Percentiles rank a stretch among this genome's conserved stretches.
phyloP scores from a whole-genome alignment of 2,888 invertebrate genomes.

The Aspidapion aeneum region DNA sequence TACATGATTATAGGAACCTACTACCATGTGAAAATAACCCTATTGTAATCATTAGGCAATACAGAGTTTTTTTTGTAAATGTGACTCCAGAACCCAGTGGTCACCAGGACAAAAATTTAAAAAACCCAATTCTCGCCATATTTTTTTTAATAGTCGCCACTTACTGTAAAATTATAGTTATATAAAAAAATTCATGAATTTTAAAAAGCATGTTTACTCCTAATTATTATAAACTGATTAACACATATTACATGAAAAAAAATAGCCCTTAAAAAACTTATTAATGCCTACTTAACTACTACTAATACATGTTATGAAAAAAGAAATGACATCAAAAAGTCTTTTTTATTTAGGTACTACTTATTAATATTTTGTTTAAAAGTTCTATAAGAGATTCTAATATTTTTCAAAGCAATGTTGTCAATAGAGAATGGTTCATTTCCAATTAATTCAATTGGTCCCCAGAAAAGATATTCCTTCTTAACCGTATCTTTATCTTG shows the following conservation, averaged over 20 bases:
- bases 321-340: slow-evolving; percentile 3
- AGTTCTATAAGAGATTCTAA: no score
- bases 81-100: neutral
- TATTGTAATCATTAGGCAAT: neutral
- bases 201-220: neutral
- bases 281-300: no score
- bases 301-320: no score
- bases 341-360: neutral
- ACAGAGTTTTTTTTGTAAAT: neutral
- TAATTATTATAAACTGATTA: no score
- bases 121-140: no score
- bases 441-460: slow-evolving; percentile 3
- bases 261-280: no score
- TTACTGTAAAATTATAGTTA: neutral
- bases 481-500: slow-evolving; percentile 1
- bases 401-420: no score
- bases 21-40: neutral
- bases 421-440: slow-evolving; percentile 3
- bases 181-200: neutral
- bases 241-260: no score
- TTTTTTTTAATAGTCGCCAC: no score
- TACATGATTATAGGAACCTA: no score
- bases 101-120: no score
- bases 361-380: no score
- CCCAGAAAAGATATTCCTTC: slow-evolving; percentile 7